Evolutionary conservation across 2,113 vertebrate species (phyloP).

Genomic region (Pholis gunnellus): DNA sequence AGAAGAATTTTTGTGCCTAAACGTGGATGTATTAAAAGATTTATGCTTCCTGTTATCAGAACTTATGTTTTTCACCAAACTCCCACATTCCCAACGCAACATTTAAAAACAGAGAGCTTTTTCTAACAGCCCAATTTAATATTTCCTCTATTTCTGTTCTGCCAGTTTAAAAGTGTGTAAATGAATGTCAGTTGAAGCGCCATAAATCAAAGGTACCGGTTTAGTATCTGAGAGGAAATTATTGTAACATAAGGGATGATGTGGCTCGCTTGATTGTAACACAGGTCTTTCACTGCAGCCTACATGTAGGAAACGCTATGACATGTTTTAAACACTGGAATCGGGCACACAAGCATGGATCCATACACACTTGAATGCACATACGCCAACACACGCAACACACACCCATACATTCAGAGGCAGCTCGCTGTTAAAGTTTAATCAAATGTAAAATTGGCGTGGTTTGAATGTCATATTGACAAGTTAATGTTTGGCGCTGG

Average conservation of each 20-base stretch:
- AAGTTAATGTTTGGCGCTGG: conserved; percentile 37
- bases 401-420: conserved; percentile 18
- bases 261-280: conserved; percentile 57
- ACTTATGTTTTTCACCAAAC: conserved; percentile 23
- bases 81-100: conserved; percentile 38
- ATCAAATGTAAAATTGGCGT: conserved; percentile 57
- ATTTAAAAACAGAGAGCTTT: conserved; percentile 44
- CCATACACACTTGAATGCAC: neutral
- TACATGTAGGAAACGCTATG: conserved; percentile 31
- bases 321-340: conserved; percentile 46
- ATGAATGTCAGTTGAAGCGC: conserved; percentile 67
- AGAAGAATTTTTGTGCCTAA: conserved; percentile 19
- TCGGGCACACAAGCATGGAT: neutral
- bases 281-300: conserved; percentile 44
- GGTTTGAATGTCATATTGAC: conserved; percentile 59
- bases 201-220: conserved; percentile 79
- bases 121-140: conserved; percentile 38
- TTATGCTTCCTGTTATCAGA: conserved; percentile 33
- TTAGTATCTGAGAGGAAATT: conserved; percentile 74
- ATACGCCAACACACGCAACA: neutral
- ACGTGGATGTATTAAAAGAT: conserved; percentile 33
- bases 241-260: conserved; percentile 69
- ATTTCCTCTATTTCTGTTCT: conserved; percentile 54
- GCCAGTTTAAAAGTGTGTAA: conserved; percentile 57
- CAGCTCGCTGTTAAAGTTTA: conserved; percentile 30